Evolutionary conservation across 2,797 vertebrate species (phyloP).

Genomic region (Rachycentron canadum): DNA sequence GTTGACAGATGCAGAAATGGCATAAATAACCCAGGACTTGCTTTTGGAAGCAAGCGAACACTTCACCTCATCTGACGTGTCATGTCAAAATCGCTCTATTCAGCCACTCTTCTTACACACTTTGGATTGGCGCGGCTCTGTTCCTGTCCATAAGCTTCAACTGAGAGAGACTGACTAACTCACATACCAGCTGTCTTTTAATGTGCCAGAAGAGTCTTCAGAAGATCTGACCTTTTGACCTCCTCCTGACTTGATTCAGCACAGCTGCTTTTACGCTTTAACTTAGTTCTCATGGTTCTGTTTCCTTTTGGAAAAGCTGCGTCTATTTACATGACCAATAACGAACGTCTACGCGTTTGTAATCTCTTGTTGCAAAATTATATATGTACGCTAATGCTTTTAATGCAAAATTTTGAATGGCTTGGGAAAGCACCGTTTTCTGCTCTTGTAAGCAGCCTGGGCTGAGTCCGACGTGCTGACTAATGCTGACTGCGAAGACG

Average conservation of each 20-base stretch:
- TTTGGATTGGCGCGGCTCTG: background rate
- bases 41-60: slow-evolving; percentile 12
- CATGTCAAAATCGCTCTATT: no score
- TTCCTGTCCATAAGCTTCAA: background rate
- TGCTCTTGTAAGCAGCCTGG: background rate
- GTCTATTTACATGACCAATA: background rate
- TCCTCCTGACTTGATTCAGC: slow-evolving; percentile 10
- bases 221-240: slow-evolving; percentile 61
- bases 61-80: no score
- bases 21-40: background rate
- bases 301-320: background rate
- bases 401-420: background rate
- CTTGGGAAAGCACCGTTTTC: background rate
- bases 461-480: slow-evolving; percentile 44
- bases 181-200: slow-evolving; percentile 52
- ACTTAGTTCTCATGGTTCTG: background rate
- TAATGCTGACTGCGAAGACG: slow-evolving; percentile 30
- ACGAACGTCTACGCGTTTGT: no score
- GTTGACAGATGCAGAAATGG: background rate
- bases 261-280: slow-evolving; percentile 52
- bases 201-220: slow-evolving; percentile 14
- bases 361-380: no score
- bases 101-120: background rate
- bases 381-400: background rate
- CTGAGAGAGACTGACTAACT: background rate